Conservation (phyloP, 2,797 vertebrate genomes). For the Acropternis orthonyx region DNA sequence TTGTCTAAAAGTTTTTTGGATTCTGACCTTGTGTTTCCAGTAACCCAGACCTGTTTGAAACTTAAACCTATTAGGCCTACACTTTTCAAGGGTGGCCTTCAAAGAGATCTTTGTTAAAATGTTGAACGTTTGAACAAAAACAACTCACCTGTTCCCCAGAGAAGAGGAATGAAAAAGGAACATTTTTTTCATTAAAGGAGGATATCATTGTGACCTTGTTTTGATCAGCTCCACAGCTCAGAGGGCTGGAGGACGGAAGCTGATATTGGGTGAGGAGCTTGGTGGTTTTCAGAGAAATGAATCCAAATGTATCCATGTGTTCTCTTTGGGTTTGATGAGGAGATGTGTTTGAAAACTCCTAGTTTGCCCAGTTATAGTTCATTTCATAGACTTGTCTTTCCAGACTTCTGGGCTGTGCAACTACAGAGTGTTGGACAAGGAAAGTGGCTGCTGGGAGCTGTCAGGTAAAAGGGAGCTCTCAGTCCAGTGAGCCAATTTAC, state of each 20-base stretch:
- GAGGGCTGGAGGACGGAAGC: not conserved
- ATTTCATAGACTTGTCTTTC: not conserved
- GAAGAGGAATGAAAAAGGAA: not conserved
- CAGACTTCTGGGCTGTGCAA: not conserved
- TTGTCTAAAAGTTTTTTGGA: not conserved
- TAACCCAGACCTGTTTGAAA: not conserved
- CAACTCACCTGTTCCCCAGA: not conserved
- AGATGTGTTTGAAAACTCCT: not conserved
- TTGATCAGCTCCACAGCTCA: not conserved
- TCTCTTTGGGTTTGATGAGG: not conserved
- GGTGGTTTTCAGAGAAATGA: not conserved
- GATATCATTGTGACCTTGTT: conserved; percentile 9
- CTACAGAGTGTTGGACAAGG: not conserved
- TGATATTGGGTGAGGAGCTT: not conserved
- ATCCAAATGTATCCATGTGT: not conserved
- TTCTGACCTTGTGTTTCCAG: conserved; percentile 21
- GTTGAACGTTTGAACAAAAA: not conserved
- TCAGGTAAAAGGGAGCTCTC: not conserved
- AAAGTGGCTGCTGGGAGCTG: not conserved
- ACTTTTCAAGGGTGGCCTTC: not conserved
- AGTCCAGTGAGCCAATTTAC: not conserved
- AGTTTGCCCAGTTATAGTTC: not conserved
- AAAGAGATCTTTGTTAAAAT: conserved; percentile 8
- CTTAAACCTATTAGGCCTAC: not conserved
- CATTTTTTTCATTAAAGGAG: not conserved